phyloP scores from a whole-genome alignment of 2,888 invertebrate species.

The Rhagophthalmus giganteus region DNA sequence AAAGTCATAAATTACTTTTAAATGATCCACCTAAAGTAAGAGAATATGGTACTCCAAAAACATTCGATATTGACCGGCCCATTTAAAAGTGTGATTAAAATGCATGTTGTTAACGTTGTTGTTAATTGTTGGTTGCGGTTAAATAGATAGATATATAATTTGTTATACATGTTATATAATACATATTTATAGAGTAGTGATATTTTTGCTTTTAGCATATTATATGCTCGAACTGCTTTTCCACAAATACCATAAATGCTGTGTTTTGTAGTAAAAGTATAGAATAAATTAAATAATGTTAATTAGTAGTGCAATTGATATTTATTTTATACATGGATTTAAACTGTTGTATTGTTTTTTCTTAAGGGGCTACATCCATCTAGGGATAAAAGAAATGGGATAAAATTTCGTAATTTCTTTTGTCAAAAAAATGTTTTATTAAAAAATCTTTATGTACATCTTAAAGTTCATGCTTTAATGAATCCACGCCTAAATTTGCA shows the following conservation, averaged over 20 bases:
- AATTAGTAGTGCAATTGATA: too few relatives aligned
- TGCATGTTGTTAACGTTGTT: conserved; percentile 23
- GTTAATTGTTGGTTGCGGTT: conserved; percentile 21
- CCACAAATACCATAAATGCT: conserved; percentile 14
- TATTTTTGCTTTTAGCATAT: conserved; percentile 15
- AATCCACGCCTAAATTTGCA: too few relatives aligned
- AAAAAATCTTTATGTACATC: too few relatives aligned
- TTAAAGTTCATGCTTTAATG: too few relatives aligned
- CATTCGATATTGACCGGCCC: conserved; percentile 64
- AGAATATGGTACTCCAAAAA: conserved; percentile 58
- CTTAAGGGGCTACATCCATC: too few relatives aligned
- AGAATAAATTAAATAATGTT: too few relatives aligned
- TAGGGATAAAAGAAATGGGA: too few relatives aligned
- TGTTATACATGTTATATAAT: conserved; percentile 12
- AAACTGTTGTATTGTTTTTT: too few relatives aligned
- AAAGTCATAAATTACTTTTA: conserved; percentile 25
- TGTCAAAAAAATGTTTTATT: too few relatives aligned
- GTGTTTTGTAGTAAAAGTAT: conserved; percentile 10
- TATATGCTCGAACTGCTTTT: conserved; percentile 23
- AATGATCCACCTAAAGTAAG: conserved; percentile 44
- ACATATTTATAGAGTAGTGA: conserved; percentile 8
- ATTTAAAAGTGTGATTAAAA: conserved; percentile 43
- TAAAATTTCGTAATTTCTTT: too few relatives aligned
- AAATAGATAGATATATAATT: conserved; percentile 17
- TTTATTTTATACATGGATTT: too few relatives aligned